Conservation (phyloP, 2,113 vertebrate genomes). For the Fregata magnificens region DNA sequence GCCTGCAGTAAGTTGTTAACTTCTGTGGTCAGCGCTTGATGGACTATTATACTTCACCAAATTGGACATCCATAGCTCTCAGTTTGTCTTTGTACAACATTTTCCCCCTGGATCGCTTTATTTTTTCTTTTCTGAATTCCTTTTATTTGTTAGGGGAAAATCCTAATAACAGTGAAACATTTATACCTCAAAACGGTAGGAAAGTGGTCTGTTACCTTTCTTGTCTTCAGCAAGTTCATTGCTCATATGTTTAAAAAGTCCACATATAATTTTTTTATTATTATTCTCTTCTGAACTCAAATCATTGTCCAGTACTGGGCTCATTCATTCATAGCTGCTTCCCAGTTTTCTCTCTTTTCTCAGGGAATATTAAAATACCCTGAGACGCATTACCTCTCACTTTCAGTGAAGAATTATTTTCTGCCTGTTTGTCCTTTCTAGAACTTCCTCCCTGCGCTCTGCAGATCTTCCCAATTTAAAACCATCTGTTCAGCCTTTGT, state of each 20-base stretch:
- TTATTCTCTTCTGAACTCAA: background rate
- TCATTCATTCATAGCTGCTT: background rate
- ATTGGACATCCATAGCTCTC: background rate
- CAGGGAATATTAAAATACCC: background rate
- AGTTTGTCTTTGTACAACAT: background rate
- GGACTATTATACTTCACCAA: background rate
- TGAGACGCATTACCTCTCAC: background rate
- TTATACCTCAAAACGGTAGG: background rate
- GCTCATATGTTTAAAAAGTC: background rate
- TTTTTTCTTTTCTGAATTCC: background rate
- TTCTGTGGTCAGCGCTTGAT: background rate
- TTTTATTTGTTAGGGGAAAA: background rate
- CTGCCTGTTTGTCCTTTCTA: background rate
- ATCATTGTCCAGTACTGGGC: background rate
- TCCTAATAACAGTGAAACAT: background rate
- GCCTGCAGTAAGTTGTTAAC: background rate
- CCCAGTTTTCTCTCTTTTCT: background rate
- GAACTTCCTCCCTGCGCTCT: background rate
- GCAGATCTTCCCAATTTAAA: conserved; percentile 10
- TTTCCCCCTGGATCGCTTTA: background rate
- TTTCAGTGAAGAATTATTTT: background rate
- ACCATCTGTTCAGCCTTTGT: conserved; percentile 6
- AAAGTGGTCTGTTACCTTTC: background rate
- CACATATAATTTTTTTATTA: background rate
- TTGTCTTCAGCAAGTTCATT: background rate